These are phyloP conservation scores for Amblyornis subalaris DNA, from an alignment of 2,113 vertebrate genomes.

Conservation along the genomic window DNA sequence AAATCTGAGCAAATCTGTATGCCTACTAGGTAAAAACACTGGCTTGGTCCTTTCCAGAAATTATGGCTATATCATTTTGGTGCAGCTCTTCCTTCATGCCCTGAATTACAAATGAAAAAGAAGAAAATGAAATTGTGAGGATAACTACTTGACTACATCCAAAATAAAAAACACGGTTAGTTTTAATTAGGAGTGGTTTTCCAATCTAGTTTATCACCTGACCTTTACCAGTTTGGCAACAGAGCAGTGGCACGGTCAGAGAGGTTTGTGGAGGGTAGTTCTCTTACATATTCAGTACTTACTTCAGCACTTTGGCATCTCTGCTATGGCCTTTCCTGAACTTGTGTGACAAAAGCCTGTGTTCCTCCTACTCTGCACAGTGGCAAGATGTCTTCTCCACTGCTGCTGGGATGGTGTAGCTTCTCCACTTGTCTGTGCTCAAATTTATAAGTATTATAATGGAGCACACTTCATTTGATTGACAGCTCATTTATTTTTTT, in stretches of 20 bases:
- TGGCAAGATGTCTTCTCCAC: not conserved
- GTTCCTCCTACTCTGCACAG: not conserved
- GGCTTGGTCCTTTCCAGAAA: not conserved
- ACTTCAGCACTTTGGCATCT: not conserved
- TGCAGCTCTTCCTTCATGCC: not conserved
- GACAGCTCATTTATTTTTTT: not conserved
- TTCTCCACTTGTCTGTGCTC: not conserved
- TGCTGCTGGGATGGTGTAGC: not conserved
- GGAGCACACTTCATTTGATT: not conserved
- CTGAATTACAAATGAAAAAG: not conserved
- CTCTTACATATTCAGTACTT: not conserved
- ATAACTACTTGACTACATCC: not conserved
- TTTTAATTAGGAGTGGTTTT: not conserved
- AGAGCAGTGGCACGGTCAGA: not conserved
- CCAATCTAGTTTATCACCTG: not conserved
- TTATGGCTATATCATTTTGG: not conserved
- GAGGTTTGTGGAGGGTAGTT: not conserved
- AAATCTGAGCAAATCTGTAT: not conserved
- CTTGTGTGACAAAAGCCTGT: not conserved
- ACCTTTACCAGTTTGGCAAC: not conserved
- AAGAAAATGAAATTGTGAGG: not conserved
- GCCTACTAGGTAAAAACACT: not conserved
- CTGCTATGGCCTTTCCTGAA: not conserved
- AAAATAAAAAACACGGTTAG: not conserved
- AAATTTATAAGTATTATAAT: not conserved